A percentile compares a stretch with the other conserved stretches of the same genome.
Conservation (phyloP, 2,113 vertebrate genomes). For the Tylochromis polylepis region DNA sequence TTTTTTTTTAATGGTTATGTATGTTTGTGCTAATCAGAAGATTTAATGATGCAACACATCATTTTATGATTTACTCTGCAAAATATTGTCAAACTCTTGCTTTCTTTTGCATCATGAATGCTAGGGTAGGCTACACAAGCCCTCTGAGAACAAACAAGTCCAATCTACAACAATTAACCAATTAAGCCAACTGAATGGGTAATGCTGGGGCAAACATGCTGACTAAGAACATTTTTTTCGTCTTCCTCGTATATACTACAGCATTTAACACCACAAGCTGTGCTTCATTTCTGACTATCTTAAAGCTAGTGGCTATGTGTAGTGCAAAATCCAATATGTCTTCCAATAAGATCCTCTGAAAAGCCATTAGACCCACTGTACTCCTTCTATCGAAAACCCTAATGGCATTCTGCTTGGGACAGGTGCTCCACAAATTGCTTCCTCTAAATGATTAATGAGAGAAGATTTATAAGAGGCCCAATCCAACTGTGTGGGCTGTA, state of each 20-base stretch:
- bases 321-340: slow-evolving; percentile 64
- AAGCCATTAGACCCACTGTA: slow-evolving; percentile 62
- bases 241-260: background rate
- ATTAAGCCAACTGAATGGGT: background rate
- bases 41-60: background rate
- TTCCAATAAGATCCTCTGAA: slow-evolving; percentile 65
- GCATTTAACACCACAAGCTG: background rate
- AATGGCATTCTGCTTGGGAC: slow-evolving; percentile 69
- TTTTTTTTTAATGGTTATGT: too few relatives aligned
- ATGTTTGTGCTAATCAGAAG: background rate
- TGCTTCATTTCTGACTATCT: slow-evolving; percentile 18
- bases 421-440: slow-evolving; percentile 75
- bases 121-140: background rate
- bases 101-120: background rate
- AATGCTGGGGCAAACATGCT: background rate
- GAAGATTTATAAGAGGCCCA: slow-evolving; percentile 44
- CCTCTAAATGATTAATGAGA: slow-evolving; percentile 74
- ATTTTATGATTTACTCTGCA: background rate
- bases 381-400: slow-evolving; percentile 58
- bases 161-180: background rate
- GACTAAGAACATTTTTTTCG: background rate
- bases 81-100: background rate
- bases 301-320: slow-evolving; percentile 30
- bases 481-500: background rate
- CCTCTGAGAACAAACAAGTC: background rate